Percentiles rank a stretch among this genome's conserved stretches.
These are phyloP conservation scores for Sthenelais limicola DNA, from an alignment of 2,888 invertebrate species.

Conservation along the genomic window DNA sequence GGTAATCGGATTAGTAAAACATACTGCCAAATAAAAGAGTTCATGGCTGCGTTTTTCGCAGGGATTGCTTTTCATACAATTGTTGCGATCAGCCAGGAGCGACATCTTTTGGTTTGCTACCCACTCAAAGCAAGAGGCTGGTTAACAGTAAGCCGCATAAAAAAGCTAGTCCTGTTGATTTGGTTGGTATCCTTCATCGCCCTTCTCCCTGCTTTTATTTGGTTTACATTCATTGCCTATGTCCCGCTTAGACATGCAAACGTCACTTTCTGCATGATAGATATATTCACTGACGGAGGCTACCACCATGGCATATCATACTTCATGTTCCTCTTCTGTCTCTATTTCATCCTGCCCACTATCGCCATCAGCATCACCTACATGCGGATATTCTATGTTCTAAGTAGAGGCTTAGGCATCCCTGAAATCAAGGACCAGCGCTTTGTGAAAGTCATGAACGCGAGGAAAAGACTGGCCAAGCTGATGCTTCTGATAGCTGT, in stretches of 20 bases:
- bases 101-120: constrained; percentile 49
- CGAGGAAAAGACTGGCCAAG: constrained; percentile 48
- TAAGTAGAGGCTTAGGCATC: constrained; percentile 12
- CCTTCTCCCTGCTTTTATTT: constrained; percentile 45
- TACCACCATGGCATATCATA: constrained; percentile 36
- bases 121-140: constrained; percentile 46
- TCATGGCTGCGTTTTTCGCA: constrained; percentile 45
- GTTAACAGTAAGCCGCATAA: constrained; percentile 42
- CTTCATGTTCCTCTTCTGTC: constrained; percentile 43
- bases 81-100: constrained; percentile 50
- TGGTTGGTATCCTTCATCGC: constrained; percentile 44
- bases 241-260: constrained; percentile 31
- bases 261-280: constrained; percentile 44
- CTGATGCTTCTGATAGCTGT: constrained; percentile 50
- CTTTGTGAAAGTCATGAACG: constrained; percentile 33
- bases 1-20: background rate
- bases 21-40: constrained; percentile 46
- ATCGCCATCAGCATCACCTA: constrained; percentile 45
- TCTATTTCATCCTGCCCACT: constrained; percentile 48
- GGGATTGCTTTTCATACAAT: constrained; percentile 48
- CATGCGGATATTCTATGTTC: constrained; percentile 43
- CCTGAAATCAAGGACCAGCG: constrained; percentile 7
- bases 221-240: constrained; percentile 33
- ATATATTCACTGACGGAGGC: constrained; percentile 21
- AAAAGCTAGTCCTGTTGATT: constrained; percentile 32